These are phyloP conservation scores for Megamerina dolium DNA, from an alignment of 2,888 invertebrate species.

Conservation along the genomic window DNA sequence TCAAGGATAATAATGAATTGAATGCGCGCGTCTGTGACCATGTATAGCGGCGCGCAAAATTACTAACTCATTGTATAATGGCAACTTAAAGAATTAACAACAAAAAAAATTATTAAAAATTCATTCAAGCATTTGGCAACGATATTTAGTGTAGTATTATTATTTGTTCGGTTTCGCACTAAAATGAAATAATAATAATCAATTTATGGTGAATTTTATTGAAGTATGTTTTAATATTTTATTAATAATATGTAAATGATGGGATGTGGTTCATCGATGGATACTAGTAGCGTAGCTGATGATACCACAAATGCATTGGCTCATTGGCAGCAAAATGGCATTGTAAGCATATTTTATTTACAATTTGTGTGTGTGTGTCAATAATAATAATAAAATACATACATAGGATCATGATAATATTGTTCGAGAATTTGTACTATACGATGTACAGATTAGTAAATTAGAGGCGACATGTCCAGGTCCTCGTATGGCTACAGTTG, in stretches of 20 bases:
- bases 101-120: too few relatives aligned
- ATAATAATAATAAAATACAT: constrained; percentile 1
- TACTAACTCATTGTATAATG: too few relatives aligned
- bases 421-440: constrained; percentile 39
- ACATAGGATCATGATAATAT: constrained; percentile 25
- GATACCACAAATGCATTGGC: constrained; percentile 19
- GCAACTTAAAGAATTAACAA: too few relatives aligned
- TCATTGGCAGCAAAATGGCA: constrained; percentile 24
- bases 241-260: constrained; percentile 27
- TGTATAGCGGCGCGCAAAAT: too few relatives aligned
- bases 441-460: constrained; percentile 43
- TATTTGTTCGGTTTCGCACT: too few relatives aligned
- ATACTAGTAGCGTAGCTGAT: constrained; percentile 27
- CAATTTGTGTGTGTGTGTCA: neutral
- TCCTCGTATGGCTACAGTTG: constrained; percentile 44
- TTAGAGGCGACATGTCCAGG: constrained; percentile 44
- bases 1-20: neutral
- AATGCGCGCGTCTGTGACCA: too few relatives aligned
- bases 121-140: too few relatives aligned
- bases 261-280: constrained; percentile 43
- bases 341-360: constrained; percentile 6
- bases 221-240: too few relatives aligned
- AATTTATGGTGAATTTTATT: too few relatives aligned
- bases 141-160: too few relatives aligned
- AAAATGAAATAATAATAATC: too few relatives aligned